Base-by-base conservation (phyloP, 2,113 vertebrate species). In the Speoplatyrhinus poulsoni region DNA sequence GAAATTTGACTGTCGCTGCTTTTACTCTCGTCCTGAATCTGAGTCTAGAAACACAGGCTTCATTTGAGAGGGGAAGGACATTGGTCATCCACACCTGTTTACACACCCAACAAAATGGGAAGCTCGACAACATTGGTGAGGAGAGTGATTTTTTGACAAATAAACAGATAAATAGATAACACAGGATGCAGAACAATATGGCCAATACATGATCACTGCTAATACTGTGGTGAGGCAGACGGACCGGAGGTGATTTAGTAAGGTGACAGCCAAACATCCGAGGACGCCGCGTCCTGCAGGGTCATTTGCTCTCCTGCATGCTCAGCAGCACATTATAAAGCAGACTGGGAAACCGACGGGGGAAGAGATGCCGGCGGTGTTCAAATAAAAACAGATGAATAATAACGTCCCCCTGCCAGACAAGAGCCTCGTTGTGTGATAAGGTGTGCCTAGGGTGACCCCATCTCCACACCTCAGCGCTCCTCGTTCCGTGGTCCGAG, bases 21-120 rank as follows among this genome's bases (percentile, higher is more conserved):
- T 93, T 92, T 93, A 90, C 60, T 72, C 67, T 92, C 92, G 84
- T 92, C 92, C 86, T 90, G 90, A 85, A 84, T 75, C 78, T 87
- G 81, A 84, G 81, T 92, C 91, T 94, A 85, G 81, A 93, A 89
- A 93, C 81, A 93, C 85, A 93, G 85, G 90, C 87, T 87, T 87
- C 7, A 90, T 82, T 90, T 85, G 74, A 77, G 32, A 32, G 56
- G 60, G 68, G 63, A 50, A 46, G 55, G 64, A 63, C 59, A 82
- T 61, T 11, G 52, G 48, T 60, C 10, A 41, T 3, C 57, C 11
- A 12, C 19, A 19, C 12, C 1, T 48, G 13, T 48, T 41, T 55
- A 46, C 12, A 47, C 32, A 67, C 36, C 13, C 62, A 62, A 60
- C 26, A 58, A 57, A 49, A 73, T 52, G 36, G 19, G 16, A 58